Base-by-base conservation (phyloP, 2,888 invertebrate species). In the Aphodius granarius region DNA sequence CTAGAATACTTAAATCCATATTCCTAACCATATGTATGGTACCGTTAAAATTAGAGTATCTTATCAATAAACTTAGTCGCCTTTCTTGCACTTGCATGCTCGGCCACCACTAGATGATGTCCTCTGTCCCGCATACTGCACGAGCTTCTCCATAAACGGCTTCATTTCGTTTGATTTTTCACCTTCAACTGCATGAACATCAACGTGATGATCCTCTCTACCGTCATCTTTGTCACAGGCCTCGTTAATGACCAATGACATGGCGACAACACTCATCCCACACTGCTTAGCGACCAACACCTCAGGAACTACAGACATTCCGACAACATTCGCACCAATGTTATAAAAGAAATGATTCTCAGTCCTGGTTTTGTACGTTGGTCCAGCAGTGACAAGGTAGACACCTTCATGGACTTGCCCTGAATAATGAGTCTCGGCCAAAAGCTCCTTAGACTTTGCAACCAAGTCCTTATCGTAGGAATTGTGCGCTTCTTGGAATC, bases 321-420 rank as follows among this genome's bases (percentile, higher is more conserved):
- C 95, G 3, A 95, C 94, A 6, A 94, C 94, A 83, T 95, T 95
- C 6, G 94, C 92, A 20, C 95, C 95, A 68, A 95, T 88, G 85
- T 91, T 90, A 81, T 91, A 90, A 73, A 97, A 88, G 88, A 95
- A 92, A 80, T 89, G 91, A 68, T 96, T 88, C 86, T 98, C 98
- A 0, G 97, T 95, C 0, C 97, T 94, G 0, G 97, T 97, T 86
- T 98, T 98, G 85, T 93, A 98, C 85, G 94, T 94, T 0, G 98
- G 97, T 0, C 98, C 98, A 1, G 95, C 96, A 15, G 96, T 89
- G 86, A 96, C 96, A 0, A 94, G 93, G 88, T 98, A 98, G 4
- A 98, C 95, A 0, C 98, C 98, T 84, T 96, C 94, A 73, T 91
- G 92, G 0, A 95, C 86, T 15, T 68, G 3, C 1, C 73, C 73